These are phyloP conservation scores for Hartigia nigra DNA, from an alignment of 2,888 invertebrate genomes.

Conservation along the genomic window DNA sequence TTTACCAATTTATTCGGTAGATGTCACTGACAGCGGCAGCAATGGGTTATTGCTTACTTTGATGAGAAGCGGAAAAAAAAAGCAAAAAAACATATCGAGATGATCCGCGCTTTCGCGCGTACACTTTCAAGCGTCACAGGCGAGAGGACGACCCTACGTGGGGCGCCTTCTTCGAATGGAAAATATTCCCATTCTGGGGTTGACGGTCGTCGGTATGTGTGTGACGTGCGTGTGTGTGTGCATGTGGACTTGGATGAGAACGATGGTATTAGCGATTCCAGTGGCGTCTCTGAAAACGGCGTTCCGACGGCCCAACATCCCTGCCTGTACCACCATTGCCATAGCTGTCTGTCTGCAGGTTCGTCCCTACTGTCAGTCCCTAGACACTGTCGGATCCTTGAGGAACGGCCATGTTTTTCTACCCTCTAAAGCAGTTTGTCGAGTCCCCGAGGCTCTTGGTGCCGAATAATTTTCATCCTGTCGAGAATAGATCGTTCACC, in stretches of 20 bases:
- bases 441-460: conserved; percentile 22
- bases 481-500: neutral
- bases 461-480: conserved; percentile 1
- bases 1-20: neutral
- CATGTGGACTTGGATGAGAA: neutral
- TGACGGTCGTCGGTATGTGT: neutral
- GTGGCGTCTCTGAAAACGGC: conserved; percentile 29
- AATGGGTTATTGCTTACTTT: neutral
- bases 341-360: conserved; percentile 35
- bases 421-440: conserved; percentile 22
- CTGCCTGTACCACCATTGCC: conserved; percentile 37
- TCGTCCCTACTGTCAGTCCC: conserved; percentile 9
- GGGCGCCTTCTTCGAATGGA: neutral
- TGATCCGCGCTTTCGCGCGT: neutral
- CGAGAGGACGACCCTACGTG: neutral
- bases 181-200: neutral
- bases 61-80: neutral
- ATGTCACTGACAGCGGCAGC: neutral
- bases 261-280: conserved; percentile 20
- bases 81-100: neutral
- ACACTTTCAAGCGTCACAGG: neutral
- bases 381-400: neutral
- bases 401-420: conserved; percentile 23
- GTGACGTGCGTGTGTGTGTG: neutral
- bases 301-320: conserved; percentile 42